These are phyloP conservation scores for Danio albolineatus DNA, from an alignment of 2,797 vertebrate genomes.

Conservation along the genomic window DNA sequence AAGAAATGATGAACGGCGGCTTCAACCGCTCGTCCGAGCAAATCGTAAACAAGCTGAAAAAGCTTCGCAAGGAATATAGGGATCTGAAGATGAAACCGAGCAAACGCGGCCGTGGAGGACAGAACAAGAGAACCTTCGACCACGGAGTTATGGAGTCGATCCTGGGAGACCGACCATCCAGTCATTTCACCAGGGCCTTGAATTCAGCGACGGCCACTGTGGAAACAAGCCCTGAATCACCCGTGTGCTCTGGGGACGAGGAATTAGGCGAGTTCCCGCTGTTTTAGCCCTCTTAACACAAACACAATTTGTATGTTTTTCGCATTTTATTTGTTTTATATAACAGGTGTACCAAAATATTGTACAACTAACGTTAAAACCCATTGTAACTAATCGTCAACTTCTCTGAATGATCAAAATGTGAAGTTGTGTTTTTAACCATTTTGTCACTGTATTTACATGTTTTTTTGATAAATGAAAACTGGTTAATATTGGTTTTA, in stretches of 20 bases:
- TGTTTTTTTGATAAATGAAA: too few relatives aligned
- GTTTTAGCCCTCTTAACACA: too few relatives aligned
- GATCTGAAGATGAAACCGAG: slow-evolving; percentile 4
- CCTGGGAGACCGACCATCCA: background rate
- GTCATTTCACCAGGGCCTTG: background rate
- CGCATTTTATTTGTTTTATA: too few relatives aligned
- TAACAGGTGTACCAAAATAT: too few relatives aligned
- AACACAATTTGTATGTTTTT: too few relatives aligned
- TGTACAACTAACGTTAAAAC: too few relatives aligned
- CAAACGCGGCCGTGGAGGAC: background rate
- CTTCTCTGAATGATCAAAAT: too few relatives aligned
- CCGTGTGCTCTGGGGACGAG: background rate
- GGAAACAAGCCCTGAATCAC: background rate
- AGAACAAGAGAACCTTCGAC: background rate
- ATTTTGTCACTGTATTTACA: too few relatives aligned
- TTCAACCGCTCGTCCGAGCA: background rate
- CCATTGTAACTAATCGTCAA: too few relatives aligned
- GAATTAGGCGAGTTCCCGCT: background rate
- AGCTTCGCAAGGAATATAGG: slow-evolving; percentile 37
- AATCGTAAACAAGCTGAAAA: slow-evolving; percentile 34
- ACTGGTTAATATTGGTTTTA: too few relatives aligned
- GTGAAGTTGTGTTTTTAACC: too few relatives aligned
- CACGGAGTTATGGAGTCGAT: slow-evolving; percentile 10
- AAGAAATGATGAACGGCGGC: slow-evolving; percentile 23
- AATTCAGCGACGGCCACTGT: slow-evolving; percentile 4